These are phyloP conservation scores for Cyclophora albipunctata DNA, from an alignment of 2,888 invertebrate species.

Conservation along the genomic window DNA sequence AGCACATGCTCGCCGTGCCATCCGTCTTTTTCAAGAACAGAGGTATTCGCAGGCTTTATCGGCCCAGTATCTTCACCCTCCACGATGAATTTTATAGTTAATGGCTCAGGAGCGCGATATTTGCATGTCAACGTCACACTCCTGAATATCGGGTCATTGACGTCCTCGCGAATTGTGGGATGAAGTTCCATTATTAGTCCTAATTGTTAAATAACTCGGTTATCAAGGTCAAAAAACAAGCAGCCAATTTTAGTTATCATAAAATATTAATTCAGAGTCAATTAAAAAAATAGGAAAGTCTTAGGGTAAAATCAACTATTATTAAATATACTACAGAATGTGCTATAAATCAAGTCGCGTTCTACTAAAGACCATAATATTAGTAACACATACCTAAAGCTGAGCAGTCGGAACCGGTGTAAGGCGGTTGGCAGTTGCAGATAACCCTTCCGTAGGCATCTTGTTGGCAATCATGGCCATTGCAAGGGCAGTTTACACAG, in stretches of 20 bases:
- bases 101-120: slow-evolving; percentile 56
- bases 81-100: slow-evolving; percentile 54
- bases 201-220: slow-evolving; percentile 28
- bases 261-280: no score
- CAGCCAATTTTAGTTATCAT: not conserved
- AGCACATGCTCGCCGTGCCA: slow-evolving; percentile 52
- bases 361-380: no score
- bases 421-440: slow-evolving; percentile 83
- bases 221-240: slow-evolving; percentile 7
- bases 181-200: slow-evolving; percentile 65
- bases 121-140: slow-evolving; percentile 54
- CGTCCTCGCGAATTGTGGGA: slow-evolving; percentile 43
- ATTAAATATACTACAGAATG: no score
- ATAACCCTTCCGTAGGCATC: slow-evolving; percentile 74
- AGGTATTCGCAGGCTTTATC: slow-evolving; percentile 40
- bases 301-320: no score
- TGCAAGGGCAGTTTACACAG: slow-evolving; percentile 86
- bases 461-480: slow-evolving; percentile 80
- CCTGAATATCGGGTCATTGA: slow-evolving; percentile 25
- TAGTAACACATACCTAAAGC: slow-evolving; percentile 34
- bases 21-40: slow-evolving; percentile 40
- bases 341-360: no score
- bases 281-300: no score
- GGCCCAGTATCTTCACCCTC: slow-evolving; percentile 37
- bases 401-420: slow-evolving; percentile 79